Conservation (phyloP, 2,113 vertebrate species). For the Alethe diademata region DNA sequence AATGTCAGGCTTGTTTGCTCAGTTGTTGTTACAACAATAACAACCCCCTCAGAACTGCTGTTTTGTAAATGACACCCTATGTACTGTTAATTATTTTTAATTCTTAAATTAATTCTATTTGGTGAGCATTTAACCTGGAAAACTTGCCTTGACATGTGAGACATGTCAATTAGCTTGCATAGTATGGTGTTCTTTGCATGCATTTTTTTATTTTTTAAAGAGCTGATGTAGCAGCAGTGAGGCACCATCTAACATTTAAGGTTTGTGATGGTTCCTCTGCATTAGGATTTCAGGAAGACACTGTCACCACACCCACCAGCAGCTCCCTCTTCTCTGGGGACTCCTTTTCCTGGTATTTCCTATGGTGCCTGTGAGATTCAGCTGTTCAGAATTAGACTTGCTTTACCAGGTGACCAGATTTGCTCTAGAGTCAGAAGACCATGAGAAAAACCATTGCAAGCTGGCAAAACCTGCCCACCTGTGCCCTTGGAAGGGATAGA, state of each 20-base stretch:
- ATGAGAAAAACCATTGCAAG: not conserved
- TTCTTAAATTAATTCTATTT: not conserved
- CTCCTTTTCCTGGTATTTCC: not conserved
- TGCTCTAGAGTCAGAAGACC: rapidly evolving
- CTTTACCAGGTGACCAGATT: not conserved
- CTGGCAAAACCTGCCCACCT: not conserved
- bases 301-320: not conserved
- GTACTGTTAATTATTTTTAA: not conserved
- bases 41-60: not conserved
- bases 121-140: not conserved
- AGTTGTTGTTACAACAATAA: not conserved
- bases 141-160: not conserved
- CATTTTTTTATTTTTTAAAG: not conserved
- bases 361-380: not conserved
- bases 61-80: not conserved
- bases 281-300: not conserved
- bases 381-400: rapidly evolving
- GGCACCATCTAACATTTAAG: not conserved
- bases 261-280: not conserved
- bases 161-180: rapidly evolving
- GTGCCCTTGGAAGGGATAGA: not conserved
- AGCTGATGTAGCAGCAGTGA: not conserved
- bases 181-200: not conserved
- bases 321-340: not conserved
- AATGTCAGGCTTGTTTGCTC: not conserved